A percentile compares a stretch with the other conserved stretches of the same genome.
phyloP scores from a whole-genome alignment of 2,888 invertebrate genomes.

The Balanococcus diminutus region DNA sequence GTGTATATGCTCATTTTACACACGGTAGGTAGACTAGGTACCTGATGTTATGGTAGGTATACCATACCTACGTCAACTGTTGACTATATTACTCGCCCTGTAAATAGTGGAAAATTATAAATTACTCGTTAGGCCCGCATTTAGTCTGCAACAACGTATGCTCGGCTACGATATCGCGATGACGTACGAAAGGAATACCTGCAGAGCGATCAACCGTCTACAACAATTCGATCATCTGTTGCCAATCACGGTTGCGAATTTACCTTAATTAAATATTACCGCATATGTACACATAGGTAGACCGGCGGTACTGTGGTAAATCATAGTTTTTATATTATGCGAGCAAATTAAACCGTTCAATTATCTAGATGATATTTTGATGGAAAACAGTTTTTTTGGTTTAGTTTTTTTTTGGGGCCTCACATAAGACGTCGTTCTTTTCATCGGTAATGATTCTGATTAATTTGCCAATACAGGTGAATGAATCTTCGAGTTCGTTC shows the following conservation, averaged over 20 bases:
- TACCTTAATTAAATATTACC: constrained; percentile 16
- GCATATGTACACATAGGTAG: neutral
- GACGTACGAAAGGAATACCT: neutral
- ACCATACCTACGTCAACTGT: neutral
- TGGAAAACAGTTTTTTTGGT: neutral
- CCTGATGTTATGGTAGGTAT: neutral
- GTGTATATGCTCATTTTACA: neutral
- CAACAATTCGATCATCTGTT: neutral
- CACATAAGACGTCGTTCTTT: neutral
- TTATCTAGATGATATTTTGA: neutral
- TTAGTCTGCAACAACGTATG: neutral
- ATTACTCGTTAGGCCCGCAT: constrained; percentile 14
- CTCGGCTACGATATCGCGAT: neutral
- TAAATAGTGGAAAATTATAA: neutral
- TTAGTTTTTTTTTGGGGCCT: neutral
- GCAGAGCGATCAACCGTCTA: neutral
- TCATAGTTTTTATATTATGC: neutral
- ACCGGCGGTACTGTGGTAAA: neutral
- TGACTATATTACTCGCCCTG: neutral
- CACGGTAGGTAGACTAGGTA: constrained; percentile 17
- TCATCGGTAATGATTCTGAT: neutral
- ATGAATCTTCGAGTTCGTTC: neutral
- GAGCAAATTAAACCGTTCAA: neutral
- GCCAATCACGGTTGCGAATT: neutral
- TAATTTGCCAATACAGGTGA: neutral